Conservation (phyloP, 2,113 vertebrate genomes). For the Rhynchopsitta pachyrhyncha region DNA sequence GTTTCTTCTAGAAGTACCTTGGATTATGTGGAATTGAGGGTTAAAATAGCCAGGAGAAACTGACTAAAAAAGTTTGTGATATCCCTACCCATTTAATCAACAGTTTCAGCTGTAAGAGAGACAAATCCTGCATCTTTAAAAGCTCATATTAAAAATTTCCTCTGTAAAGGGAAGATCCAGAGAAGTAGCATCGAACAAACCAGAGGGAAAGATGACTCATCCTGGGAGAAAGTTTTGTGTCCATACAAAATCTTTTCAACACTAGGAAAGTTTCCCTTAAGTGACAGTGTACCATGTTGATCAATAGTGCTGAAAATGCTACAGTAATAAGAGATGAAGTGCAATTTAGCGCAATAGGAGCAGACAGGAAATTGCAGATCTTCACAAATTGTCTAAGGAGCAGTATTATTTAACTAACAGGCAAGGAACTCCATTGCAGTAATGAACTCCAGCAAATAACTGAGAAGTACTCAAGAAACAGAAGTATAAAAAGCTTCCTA, state of each 20-base stretch:
- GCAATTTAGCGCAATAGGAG: neutral
- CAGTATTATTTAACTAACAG: neutral
- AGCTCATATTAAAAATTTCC: neutral
- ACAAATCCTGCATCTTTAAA: neutral
- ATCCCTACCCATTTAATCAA: neutral
- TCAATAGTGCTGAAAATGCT: neutral
- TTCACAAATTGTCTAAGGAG: neutral
- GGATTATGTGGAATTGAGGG: neutral
- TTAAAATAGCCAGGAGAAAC: neutral
- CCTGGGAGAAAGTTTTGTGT: neutral
- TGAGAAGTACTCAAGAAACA: neutral
- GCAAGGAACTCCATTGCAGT: neutral
- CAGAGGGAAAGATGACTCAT: neutral
- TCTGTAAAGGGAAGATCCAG: neutral
- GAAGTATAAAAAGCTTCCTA: neutral
- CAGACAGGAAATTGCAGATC: slow-evolving; percentile 21
- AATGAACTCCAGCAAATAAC: neutral
- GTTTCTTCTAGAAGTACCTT: neutral
- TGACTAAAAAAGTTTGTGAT: neutral
- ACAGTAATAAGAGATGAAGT: neutral
- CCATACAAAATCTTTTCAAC: slow-evolving; percentile 10
- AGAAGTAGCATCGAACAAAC: neutral
- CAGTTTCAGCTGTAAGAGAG: neutral
- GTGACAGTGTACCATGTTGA: neutral
- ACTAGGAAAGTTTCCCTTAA: neutral